Percentiles rank a stretch among this genome's conserved stretches.
phyloP scores from a whole-genome alignment of 2,888 invertebrate genomes.

The Drosophila anomalata region DNA sequence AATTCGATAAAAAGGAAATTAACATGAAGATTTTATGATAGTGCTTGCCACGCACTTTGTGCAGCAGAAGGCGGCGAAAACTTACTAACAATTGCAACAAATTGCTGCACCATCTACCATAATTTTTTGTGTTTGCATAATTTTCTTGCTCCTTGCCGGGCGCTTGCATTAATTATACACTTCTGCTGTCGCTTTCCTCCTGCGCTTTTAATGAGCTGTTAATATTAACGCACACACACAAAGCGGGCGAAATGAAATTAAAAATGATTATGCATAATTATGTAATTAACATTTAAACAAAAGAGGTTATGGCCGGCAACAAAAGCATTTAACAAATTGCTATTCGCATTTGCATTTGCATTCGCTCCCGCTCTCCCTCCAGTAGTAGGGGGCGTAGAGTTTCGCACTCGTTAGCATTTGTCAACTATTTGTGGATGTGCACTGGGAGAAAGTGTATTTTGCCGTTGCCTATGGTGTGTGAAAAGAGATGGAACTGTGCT shows the following conservation, averaged over 20 bases:
- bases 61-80: background rate
- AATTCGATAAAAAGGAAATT: background rate
- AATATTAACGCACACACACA: slow-evolving; percentile 50
- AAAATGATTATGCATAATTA: slow-evolving; percentile 81
- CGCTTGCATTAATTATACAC: slow-evolving; percentile 77
- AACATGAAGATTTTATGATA: slow-evolving; percentile 14
- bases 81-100: slow-evolving; percentile 52
- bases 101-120: slow-evolving; percentile 30
- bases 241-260: slow-evolving; percentile 42
- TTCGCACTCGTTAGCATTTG: background rate
- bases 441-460: background rate
- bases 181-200: slow-evolving; percentile 50
- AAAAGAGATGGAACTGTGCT: too few relatives aligned
- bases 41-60: slow-evolving; percentile 1
- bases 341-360: slow-evolving; percentile 61
- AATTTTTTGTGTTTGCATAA: slow-evolving; percentile 55
- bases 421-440: background rate
- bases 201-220: slow-evolving; percentile 79
- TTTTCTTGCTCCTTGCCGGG: slow-evolving; percentile 54
- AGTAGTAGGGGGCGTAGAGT: background rate
- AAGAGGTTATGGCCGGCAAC: slow-evolving; percentile 74
- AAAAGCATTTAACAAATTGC: slow-evolving; percentile 70
- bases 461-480: too few relatives aligned
- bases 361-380: slow-evolving; percentile 4
- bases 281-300: slow-evolving; percentile 82